phyloP scores from a whole-genome alignment of 2,888 invertebrate species.

The Salpingus planirostris region DNA sequence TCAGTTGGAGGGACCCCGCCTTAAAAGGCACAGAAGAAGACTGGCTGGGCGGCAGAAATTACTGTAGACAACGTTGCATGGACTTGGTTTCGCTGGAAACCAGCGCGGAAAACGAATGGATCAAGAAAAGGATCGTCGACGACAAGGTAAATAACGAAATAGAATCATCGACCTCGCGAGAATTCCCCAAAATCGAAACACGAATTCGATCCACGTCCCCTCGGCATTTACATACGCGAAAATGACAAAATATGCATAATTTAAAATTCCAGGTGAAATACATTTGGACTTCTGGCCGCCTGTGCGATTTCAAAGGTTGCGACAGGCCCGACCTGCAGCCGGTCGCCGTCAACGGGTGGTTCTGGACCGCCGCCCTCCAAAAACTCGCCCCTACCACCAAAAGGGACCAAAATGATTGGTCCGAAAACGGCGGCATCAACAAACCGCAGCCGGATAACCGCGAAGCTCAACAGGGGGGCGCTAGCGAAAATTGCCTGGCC shows the following conservation, averaged over 20 bases:
- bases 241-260: conserved; percentile 2
- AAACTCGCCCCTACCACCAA: conserved; percentile 77
- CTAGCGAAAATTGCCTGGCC: conserved; percentile 77
- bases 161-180: neutral
- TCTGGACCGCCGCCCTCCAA: conserved; percentile 83
- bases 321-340: conserved; percentile 79
- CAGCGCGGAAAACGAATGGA: conserved; percentile 78
- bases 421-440: conserved; percentile 75
- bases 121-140: conserved; percentile 68
- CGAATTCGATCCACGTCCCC: no score
- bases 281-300: conserved; percentile 85
- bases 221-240: no score
- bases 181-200: no score
- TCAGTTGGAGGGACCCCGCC: conserved; percentile 75
- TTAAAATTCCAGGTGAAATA: conserved; percentile 60
- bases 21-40: conserved; percentile 68
- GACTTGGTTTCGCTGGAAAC: conserved; percentile 81
- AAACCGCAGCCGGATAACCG: conserved; percentile 81
- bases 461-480: conserved; percentile 73
- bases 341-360: conserved; percentile 77
- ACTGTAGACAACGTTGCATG: conserved; percentile 83
- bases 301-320: conserved; percentile 86
- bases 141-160: conserved; percentile 57
- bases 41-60: conserved; percentile 79
- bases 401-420: conserved; percentile 81